phyloP scores from a whole-genome alignment of 2,888 invertebrate species.

The Tetrapedia diversipes region DNA sequence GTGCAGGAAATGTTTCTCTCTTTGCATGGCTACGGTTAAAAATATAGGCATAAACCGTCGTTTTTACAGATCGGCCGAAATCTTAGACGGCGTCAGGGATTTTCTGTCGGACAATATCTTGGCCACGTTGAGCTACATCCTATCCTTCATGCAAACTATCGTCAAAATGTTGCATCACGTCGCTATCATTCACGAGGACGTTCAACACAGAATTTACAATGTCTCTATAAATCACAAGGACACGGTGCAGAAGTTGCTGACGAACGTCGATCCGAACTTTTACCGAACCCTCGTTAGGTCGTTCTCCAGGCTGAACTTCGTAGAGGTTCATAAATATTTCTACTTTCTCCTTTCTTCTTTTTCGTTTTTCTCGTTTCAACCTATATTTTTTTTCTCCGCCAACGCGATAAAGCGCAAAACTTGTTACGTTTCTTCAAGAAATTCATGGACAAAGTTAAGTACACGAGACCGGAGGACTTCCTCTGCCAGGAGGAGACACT shows the following conservation, averaged over 20 bases:
- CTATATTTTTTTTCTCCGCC: neutral
- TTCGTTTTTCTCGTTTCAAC: neutral
- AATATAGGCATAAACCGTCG: neutral
- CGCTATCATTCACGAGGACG: conserved; percentile 74
- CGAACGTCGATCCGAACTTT: conserved; percentile 69
- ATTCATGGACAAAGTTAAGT: conserved; percentile 58
- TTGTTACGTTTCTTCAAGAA: conserved; percentile 54
- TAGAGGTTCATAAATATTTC: conserved; percentile 62
- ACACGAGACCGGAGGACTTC: conserved; percentile 57
- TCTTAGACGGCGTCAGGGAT: conserved; percentile 69
- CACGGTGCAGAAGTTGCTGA: conserved; percentile 70
- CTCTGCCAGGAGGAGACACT: conserved; percentile 71
- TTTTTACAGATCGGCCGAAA: conserved; percentile 73
- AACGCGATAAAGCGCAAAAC: neutral
- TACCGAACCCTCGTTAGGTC: conserved; percentile 70
- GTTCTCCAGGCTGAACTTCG: conserved; percentile 71
- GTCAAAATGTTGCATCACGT: conserved; percentile 73
- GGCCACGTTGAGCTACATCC: conserved; percentile 72
- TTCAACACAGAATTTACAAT: conserved; percentile 67
- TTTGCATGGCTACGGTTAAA: neutral
- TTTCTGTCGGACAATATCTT: conserved; percentile 72
- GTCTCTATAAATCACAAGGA: conserved; percentile 68
- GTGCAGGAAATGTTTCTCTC: too few species aligned
- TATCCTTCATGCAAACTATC: conserved; percentile 71
- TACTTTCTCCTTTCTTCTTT: neutral